Base-by-base conservation (phyloP, 2,888 invertebrate genomes). In the Deilephila elpenor region DNA sequence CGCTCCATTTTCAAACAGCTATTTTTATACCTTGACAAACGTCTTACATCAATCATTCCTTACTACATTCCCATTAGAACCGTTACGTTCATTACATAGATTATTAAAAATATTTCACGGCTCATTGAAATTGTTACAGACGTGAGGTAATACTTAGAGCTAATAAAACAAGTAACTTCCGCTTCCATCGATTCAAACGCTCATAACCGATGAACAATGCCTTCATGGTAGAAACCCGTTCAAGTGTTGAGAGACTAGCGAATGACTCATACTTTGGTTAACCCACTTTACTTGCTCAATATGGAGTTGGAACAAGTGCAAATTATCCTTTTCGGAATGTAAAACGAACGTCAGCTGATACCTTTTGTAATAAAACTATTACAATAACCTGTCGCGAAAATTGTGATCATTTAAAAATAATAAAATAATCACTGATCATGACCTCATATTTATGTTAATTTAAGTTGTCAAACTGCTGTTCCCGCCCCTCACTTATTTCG, bases 151-250 rank as follows among this genome's bases (percentile, higher is more conserved):
- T 62, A 62, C 17, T 61, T 29, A 61, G 3, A 61, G 32, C 7
- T 8, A 34, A 34, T 7, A 34, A n/a, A 37, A 64, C 2, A n/a
- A 64, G 34, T 34, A 37, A 64, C 79, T 81, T 77, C 76, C 76
- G 78, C 75, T 81, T 78, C 78, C 72, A 73, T 72, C 53, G 72
- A 77, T 75, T 77, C 77, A 78, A 76, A 80, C 76, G 80, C 72
- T 77, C 78, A 79, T 82, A 79, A 82, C 79, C 71, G 72, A 73
- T 76, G 77, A 76, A 77, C 59, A 75, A 77, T 79, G 44, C 32
- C 20, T 64, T 44, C 8, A 14, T 19, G 56, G 56, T n/a, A n/a
- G 4, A 61, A 32, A 20, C 25, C 25, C 25, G 59, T 64, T 20
- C 44, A 64, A 64, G 64, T 44, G 37, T 20, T 20, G 44, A 44